Conservation (phyloP, 37 sponge, comb jelly and placozoan species). For the Spongilla lacustris region DNA sequence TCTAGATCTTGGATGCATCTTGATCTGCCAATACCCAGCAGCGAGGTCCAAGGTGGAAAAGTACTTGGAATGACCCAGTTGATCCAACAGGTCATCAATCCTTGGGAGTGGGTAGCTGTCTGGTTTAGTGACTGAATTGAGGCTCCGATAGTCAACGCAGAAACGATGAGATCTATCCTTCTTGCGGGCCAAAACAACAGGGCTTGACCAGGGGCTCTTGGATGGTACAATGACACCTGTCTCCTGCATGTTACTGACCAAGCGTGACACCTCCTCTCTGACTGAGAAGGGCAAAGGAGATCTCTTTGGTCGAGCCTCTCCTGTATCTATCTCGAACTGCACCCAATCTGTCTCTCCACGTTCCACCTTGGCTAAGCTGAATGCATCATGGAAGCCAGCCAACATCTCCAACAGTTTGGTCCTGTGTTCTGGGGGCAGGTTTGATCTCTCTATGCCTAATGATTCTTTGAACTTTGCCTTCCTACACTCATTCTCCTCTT, state of each 20-base stretch:
- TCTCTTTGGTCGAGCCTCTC: conserved; percentile 45
- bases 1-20: not conserved
- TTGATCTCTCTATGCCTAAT: too few species aligned
- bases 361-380: conserved; percentile 26
- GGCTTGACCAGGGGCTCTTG: not conserved
- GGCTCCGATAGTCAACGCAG: conserved; percentile 41
- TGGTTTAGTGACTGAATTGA: conserved; percentile 26
- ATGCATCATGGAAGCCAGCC: conserved; percentile 9
- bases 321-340: conserved; percentile 41
- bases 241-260: conserved; percentile 45
- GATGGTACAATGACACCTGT: conserved; percentile 15
- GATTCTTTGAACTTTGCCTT: too few species aligned
- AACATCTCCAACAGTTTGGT: too few species aligned
- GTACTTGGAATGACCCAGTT: conserved; percentile 6
- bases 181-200: conserved; percentile 2
- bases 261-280: conserved; percentile 30
- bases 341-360: conserved; percentile 57
- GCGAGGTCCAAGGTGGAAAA: conserved; percentile 1
- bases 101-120: conserved; percentile 44
- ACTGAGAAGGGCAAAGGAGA: conserved; percentile 43
- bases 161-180: conserved; percentile 20
- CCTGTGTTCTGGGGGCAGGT: too few species aligned
- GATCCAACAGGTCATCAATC: conserved; percentile 36
- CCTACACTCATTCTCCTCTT: too few species aligned
- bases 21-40: conserved; percentile 17